These are phyloP conservation scores for Trypoxylon attenuatum DNA, from an alignment of 2,888 invertebrate species.

Conservation along the genomic window DNA sequence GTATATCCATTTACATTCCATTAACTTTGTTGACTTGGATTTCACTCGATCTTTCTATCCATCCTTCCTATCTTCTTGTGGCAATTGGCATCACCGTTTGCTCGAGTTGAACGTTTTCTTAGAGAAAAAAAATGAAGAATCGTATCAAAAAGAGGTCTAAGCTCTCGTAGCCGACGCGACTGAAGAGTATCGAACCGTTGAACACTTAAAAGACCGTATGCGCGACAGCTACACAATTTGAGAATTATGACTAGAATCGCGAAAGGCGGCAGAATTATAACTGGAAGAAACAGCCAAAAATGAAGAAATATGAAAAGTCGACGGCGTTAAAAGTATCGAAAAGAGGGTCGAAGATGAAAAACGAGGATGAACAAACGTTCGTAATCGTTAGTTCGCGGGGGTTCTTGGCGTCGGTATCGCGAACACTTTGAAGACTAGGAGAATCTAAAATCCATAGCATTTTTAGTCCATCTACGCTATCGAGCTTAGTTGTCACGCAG, in stretches of 20 bases:
- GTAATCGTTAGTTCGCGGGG: no score
- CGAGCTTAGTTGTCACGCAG: constrained; percentile 20
- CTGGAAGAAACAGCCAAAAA: constrained; percentile 3
- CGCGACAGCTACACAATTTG: constrained; percentile 10
- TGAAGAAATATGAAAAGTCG: constrained; percentile 1
- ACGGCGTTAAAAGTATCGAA: no score
- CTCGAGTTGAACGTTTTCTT: neutral
- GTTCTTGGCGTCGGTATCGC: neutral
- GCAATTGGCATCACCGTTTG: neutral
- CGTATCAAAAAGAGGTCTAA: no score
- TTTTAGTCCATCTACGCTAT: constrained; percentile 23
- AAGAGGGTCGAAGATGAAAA: no score
- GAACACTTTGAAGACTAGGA: constrained; percentile 19
- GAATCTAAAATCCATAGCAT: constrained; percentile 25
- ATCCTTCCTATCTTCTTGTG: constrained; percentile 2
- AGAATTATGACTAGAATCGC: constrained; percentile 36
- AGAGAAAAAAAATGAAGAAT: neutral
- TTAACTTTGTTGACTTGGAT: constrained; percentile 41
- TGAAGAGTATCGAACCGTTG: neutral
- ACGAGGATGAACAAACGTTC: no score
- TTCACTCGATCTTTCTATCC: no score
- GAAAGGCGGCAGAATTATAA: neutral
- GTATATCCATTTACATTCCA: constrained; percentile 62
- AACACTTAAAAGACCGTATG: constrained; percentile 1
- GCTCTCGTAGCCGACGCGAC: no score